Conservation (phyloP, 2,888 invertebrate species). For the Melanostoma scalare region DNA sequence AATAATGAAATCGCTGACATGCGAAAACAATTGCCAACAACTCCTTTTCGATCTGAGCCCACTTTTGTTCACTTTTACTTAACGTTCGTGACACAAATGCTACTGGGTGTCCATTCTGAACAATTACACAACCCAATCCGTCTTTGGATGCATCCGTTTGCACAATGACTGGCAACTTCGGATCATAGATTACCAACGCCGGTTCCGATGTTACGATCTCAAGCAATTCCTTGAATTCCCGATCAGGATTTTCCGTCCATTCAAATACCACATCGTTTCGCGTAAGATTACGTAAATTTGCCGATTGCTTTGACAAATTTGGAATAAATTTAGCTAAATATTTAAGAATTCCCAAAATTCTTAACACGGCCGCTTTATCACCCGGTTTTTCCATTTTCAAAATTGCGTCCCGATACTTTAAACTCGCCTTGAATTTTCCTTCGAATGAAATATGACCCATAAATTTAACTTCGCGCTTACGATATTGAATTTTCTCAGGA, state of each 20-base stretch:
- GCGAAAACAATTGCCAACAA: conserved; percentile 77
- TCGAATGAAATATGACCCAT: conserved; percentile 74
- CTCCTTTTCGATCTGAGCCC: conserved; percentile 79
- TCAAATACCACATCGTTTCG: conserved; percentile 41
- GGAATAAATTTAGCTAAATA: conserved; percentile 71
- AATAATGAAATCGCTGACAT: conserved; percentile 45
- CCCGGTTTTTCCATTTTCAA: conserved; percentile 31
- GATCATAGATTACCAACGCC: conserved; percentile 40
- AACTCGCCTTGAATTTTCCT: conserved; percentile 42
- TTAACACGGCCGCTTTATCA: conserved; percentile 34
- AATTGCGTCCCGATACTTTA: conserved; percentile 49
- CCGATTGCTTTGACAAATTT: conserved; percentile 52
- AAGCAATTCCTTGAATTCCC: conserved; percentile 35
- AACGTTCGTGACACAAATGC: conserved; percentile 38
- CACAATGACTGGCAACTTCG: conserved; percentile 12
- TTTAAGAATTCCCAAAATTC: conserved; percentile 53
- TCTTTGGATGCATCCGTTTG: conserved; percentile 43
- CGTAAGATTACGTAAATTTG: conserved; percentile 36
- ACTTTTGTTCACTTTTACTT: conserved; percentile 62
- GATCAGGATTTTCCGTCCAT: conserved; percentile 48
- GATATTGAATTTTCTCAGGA: conserved; percentile 74
- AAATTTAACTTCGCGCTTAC: conserved; percentile 70
- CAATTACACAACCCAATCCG: conserved; percentile 25
- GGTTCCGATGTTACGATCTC: conserved; percentile 43
- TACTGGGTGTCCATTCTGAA: conserved; percentile 14